Conservation (phyloP, 2,113 vertebrate genomes). For the Pandion haliaetus region DNA sequence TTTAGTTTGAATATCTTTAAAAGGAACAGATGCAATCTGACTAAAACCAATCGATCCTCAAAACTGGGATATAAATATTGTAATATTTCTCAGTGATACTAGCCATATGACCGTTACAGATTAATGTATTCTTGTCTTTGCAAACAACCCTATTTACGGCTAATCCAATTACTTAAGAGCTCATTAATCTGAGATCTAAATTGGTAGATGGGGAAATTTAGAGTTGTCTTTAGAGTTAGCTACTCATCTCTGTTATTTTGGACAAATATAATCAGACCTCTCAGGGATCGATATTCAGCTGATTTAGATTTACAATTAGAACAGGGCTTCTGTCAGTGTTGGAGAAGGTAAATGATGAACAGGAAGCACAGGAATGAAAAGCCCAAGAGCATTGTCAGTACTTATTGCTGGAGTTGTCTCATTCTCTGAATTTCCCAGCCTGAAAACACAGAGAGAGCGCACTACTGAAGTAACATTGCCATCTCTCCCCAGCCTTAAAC, state of each 20-base stretch:
- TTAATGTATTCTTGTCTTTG: background rate
- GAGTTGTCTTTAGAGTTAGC: constrained; percentile 19
- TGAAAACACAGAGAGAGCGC: background rate
- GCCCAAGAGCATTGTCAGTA: background rate
- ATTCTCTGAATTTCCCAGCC: background rate
- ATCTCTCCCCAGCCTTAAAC: background rate
- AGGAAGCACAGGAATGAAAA: background rate
- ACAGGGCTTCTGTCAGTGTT: background rate
- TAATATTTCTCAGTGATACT: background rate
- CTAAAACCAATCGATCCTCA: background rate
- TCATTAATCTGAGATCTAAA: constrained; percentile 20
- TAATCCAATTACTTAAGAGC: constrained; percentile 31
- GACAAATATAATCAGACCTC: constrained; percentile 1
- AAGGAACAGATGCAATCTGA: background rate
- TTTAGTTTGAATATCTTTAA: background rate
- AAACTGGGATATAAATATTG: background rate
- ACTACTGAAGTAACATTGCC: background rate
- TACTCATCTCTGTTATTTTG: constrained; percentile 5
- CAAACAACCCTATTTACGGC: constrained; percentile 16
- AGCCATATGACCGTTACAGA: background rate
- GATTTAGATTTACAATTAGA: background rate
- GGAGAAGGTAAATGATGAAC: background rate
- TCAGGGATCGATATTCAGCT: background rate
- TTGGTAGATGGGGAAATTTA: background rate
- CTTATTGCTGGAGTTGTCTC: background rate